These are phyloP conservation scores for Cotesia vestalis DNA, from an alignment of 1,140 invertebrate genomes.

Conservation along the genomic window DNA sequence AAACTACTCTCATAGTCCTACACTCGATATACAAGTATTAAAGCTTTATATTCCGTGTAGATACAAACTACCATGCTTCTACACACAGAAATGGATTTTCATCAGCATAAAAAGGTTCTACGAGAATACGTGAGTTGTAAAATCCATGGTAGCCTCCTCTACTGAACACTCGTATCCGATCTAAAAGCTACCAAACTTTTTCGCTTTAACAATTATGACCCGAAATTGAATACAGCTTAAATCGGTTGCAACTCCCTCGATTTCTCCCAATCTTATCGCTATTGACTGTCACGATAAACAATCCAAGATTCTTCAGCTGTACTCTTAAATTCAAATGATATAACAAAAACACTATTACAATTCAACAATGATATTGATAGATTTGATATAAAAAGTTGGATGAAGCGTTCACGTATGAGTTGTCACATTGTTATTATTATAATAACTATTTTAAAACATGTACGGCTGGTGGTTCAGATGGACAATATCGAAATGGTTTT, in stretches of 20 bases:
- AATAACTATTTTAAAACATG: neutral
- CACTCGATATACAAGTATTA: slow-evolving; percentile 10
- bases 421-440: neutral
- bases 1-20: slow-evolving; percentile 25
- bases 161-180: slow-evolving; percentile 16
- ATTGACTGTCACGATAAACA: slow-evolving; percentile 55
- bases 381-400: too few species aligned
- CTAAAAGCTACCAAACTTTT: slow-evolving; percentile 47
- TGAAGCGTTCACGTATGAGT: too few species aligned
- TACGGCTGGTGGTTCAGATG: slow-evolving; percentile 17
- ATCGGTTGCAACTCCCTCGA: slow-evolving; percentile 55
- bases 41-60: slow-evolving; percentile 24
- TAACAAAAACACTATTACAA: too few species aligned
- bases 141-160: slow-evolving; percentile 9
- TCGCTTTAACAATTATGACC: slow-evolving; percentile 60
- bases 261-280: slow-evolving; percentile 55
- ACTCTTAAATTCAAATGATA: neutral
- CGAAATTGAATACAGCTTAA: slow-evolving; percentile 58
- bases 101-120: neutral
- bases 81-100: too few species aligned
- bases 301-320: slow-evolving; percentile 37
- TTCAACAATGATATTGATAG: too few species aligned
- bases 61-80: neutral
- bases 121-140: slow-evolving; percentile 12
- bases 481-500: slow-evolving; percentile 27